Evolutionary conservation across 2,888 invertebrate genomes (phyloP).

Genomic region (Tillus elongatus): DNA sequence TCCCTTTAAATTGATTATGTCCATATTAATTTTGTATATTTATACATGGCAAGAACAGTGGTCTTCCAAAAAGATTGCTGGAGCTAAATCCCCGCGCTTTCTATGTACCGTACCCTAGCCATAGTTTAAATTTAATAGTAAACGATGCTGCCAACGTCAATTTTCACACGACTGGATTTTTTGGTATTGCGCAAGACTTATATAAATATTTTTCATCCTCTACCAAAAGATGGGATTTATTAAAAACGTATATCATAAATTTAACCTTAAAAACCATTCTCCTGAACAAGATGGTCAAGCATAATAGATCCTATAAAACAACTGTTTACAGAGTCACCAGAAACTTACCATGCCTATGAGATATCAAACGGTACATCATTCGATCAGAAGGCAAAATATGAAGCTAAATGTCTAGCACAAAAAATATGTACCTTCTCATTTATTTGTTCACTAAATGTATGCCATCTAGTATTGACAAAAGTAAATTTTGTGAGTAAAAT

Average conservation of each 20-base stretch:
- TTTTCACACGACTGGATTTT: constrained; percentile 18
- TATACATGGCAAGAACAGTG: constrained; percentile 23
- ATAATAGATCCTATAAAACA: constrained; percentile 14
- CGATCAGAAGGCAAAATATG: too few relatives aligned
- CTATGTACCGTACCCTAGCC: constrained; percentile 25
- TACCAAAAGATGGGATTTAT: constrained; percentile 13
- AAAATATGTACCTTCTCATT: too few relatives aligned
- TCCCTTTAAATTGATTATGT: constrained; percentile 10
- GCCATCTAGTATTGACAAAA: constrained; percentile 20
- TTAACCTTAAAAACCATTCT: constrained; percentile 15
- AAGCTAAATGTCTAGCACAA: constrained; percentile 8
- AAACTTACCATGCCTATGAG: neutral
- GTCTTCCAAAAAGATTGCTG: constrained; percentile 21
- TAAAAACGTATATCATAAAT: constrained; percentile 13
- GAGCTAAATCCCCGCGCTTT: constrained; percentile 22
- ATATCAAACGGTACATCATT: neutral
- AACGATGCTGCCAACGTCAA: constrained; percentile 23
- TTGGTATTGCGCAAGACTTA: constrained; percentile 22
- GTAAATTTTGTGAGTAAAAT: constrained; percentile 21
- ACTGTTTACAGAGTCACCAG: constrained; percentile 2
- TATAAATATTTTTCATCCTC: constrained; percentile 23
- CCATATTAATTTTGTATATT: too few relatives aligned
- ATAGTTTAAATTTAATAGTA: constrained; percentile 26
- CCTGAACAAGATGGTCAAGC: constrained; percentile 14
- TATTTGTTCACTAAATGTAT: constrained; percentile 17